Conservation (phyloP, 2,888 invertebrate genomes). For the Tiliacea citrago region DNA sequence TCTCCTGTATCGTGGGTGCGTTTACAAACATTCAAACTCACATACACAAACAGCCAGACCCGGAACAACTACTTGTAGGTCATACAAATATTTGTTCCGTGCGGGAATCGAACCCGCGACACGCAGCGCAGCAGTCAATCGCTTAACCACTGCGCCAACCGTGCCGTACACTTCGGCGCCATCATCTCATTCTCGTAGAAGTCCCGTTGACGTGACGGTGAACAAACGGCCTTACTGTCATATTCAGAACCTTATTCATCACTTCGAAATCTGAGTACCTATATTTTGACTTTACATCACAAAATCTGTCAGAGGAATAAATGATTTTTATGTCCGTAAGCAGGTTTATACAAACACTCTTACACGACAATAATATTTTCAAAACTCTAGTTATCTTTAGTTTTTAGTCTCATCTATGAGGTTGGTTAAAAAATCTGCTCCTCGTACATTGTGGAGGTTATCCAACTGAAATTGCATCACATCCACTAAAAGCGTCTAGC, state of each 20-base stretch:
- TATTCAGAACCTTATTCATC: neutral
- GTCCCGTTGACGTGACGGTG: too few relatives aligned
- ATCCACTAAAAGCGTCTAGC: constrained; percentile 26
- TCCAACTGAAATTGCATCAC: constrained; percentile 5
- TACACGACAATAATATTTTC: neutral
- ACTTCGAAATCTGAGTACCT: too few relatives aligned
- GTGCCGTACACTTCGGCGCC: too few relatives aligned
- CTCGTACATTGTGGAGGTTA: neutral
- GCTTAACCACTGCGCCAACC: too few relatives aligned
- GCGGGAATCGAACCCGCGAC: too few relatives aligned
- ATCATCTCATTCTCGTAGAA: too few relatives aligned
- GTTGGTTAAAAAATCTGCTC: neutral
- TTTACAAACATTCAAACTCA: too few relatives aligned
- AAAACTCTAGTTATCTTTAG: neutral
- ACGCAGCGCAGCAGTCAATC: too few relatives aligned
- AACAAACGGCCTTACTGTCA: neutral
- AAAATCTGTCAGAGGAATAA: neutral
- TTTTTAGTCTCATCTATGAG: neutral
- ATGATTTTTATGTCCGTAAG: neutral
- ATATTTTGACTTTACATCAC: neutral
- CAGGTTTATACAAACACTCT: neutral
- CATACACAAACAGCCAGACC: too few relatives aligned
- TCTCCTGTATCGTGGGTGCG: too few relatives aligned
- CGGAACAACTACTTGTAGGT: too few relatives aligned
- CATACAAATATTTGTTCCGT: too few relatives aligned